Base-by-base conservation (phyloP, 2,888 invertebrate species). In the Geotrupes spiniger region DNA sequence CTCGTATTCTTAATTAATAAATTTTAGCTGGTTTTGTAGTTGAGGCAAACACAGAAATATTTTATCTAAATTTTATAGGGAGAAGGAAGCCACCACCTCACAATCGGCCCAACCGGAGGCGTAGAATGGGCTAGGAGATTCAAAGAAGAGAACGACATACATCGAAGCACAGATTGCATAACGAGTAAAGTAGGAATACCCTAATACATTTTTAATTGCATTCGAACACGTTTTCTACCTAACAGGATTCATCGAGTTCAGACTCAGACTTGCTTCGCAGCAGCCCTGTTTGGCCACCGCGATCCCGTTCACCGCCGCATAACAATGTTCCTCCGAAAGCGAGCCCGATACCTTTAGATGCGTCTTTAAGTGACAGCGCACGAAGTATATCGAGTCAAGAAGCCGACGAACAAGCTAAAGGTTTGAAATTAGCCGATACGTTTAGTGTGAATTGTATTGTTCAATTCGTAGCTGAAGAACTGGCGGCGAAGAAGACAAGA, bases 151-250 rank as follows among this genome's bases (percentile, higher is more conserved):
- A 68, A 63, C 51, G 80, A 83, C 25, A 72, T 87, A 40, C 87
- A 86, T 69, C 77, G 85, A 57, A 90, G 90, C 46, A 87, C 87
- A 54, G 90, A 90, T 70, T 90, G 90, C 71, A 85, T 89, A 61
- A 83, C 84, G 10, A 80, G 79, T n/a, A 81, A 79, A 63, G 80
- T 72, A 53, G 50, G 51, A 36, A 36, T 14, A 12, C 10, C 6
- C 14, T 12, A 9, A 12, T 36, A n/a, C n/a, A n/a, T 21, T 21
- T 21, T 21, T 21, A 21, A 21, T 14, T 12, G 14, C 3, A 14
- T 21, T 21, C 6, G 6, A 21, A 3, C 3, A 21, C 6, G 14
- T 14, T 12, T 39, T 21, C 3, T 21, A 10, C 5, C 6, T 46
- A 54, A 25, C 53, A 79, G 60, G 76, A 78, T 47, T 76, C 79